Percentiles rank a stretch among this genome's conserved stretches.
Conservation (phyloP, 2,797 vertebrate genomes). For the Anas acuta region DNA sequence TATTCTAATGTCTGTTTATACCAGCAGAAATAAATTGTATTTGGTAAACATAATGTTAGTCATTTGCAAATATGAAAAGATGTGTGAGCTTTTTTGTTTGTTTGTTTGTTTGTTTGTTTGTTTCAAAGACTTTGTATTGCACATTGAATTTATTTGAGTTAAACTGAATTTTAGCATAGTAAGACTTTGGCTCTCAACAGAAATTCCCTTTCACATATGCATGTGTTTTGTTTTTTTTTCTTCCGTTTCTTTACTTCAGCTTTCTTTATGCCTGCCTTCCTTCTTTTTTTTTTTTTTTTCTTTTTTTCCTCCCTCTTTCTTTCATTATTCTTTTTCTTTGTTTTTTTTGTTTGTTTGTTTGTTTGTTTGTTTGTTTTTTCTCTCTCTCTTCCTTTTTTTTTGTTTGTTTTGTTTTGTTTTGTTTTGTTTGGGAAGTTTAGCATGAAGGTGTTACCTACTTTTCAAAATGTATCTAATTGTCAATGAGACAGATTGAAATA, state of each 20-base stretch:
- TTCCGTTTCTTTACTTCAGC: background rate
- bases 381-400: no score
- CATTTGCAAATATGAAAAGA: constrained; percentile 59
- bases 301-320: no score
- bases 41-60: constrained; percentile 57
- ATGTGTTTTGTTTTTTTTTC: background rate
- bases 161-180: background rate
- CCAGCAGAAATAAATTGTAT: constrained; percentile 59
- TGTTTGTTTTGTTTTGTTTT: no score
- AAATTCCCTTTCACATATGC: background rate
- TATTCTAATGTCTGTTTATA: constrained; percentile 62
- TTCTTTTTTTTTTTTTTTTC: no score
- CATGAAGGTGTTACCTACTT: background rate
- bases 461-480: background rate
- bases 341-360: no score
- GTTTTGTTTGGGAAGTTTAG: background rate
- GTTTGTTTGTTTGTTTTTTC: no score
- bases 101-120: background rate
- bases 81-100: background rate
- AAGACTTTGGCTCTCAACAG: background rate
- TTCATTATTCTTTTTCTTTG: background rate
- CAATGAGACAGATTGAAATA: background rate
- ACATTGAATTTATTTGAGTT: constrained; percentile 20
- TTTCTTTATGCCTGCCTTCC: background rate
- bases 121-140: constrained; percentile 19